Percentiles rank a stretch among this genome's conserved stretches.
phyloP scores from a whole-genome alignment of 2,888 invertebrate species.

The Melipona beecheii region DNA sequence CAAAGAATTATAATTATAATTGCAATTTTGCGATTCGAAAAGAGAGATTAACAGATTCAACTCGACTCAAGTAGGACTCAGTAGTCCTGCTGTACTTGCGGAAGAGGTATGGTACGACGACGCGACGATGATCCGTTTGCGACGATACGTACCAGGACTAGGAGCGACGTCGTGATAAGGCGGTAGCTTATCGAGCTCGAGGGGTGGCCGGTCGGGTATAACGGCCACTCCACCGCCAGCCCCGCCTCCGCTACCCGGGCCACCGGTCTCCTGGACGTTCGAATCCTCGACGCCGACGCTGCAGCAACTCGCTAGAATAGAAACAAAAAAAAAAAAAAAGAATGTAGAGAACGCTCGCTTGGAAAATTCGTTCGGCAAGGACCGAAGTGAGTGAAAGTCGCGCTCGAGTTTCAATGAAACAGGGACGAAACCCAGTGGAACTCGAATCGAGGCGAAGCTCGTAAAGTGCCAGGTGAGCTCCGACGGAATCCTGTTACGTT shows the following conservation, averaged over 20 bases:
- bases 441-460: constrained; percentile 62
- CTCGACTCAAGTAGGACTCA: too few relatives aligned
- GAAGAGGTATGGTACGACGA: background rate
- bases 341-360: constrained; percentile 29
- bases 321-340: constrained; percentile 9
- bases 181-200: constrained; percentile 83
- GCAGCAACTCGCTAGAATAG: constrained; percentile 81
- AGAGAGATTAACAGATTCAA: background rate
- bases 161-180: constrained; percentile 83
- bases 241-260: constrained; percentile 74
- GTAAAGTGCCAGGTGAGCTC: constrained; percentile 76
- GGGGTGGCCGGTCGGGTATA: constrained; percentile 82
- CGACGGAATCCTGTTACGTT: constrained; percentile 69
- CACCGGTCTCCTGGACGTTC: constrained; percentile 77
- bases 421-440: constrained; percentile 26
- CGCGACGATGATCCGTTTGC: background rate
- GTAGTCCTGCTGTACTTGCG: too few relatives aligned
- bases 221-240: constrained; percentile 81
- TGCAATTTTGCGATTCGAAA: background rate
- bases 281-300: constrained; percentile 80
- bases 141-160: constrained; percentile 79
- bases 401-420: constrained; percentile 60
- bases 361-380: constrained; percentile 63
- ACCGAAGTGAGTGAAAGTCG: constrained; percentile 60
- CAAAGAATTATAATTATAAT: background rate